These are phyloP conservation scores for Andricus grossulariae DNA, from an alignment of 1,140 invertebrate species.

Conservation along the genomic window DNA sequence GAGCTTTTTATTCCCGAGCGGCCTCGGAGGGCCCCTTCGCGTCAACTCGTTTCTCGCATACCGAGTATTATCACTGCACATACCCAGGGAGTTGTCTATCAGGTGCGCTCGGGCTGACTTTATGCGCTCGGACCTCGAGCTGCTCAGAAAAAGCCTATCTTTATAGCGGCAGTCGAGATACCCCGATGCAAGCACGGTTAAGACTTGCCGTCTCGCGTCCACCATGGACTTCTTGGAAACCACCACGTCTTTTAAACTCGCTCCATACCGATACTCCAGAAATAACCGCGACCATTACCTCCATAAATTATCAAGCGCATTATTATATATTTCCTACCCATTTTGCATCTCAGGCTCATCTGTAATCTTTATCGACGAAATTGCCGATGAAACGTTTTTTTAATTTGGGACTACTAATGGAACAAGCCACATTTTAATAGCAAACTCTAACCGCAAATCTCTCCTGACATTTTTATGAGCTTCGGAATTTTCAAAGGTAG, in stretches of 20 bases:
- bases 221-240: not conserved
- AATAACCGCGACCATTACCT: slow-evolving; percentile 28
- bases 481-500: slow-evolving; percentile 6
- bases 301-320: slow-evolving; percentile 21
- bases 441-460: slow-evolving; percentile 6
- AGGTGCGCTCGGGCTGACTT: slow-evolving; percentile 50
- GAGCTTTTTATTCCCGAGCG: slow-evolving; percentile 43
- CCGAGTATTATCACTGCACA: slow-evolving; percentile 37
- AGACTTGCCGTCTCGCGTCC: slow-evolving; percentile 40
- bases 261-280: slow-evolving; percentile 17
- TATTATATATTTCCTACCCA: not conserved
- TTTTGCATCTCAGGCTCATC: not conserved
- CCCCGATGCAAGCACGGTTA: slow-evolving; percentile 59
- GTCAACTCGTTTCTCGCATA: slow-evolving; percentile 44
- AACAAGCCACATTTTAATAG: slow-evolving; percentile 4
- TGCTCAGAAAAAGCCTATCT: slow-evolving; percentile 53
- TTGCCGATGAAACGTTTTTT: slow-evolving; percentile 14
- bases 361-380: slow-evolving; percentile 3
- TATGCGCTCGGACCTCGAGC: slow-evolving; percentile 49
- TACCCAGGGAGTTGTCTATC: slow-evolving; percentile 54
- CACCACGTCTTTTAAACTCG: not conserved
- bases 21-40: slow-evolving; percentile 12
- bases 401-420: slow-evolving; percentile 23
- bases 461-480: not conserved
- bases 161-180: slow-evolving; percentile 59